Evolutionary conservation across 2,113 vertebrate genomes (phyloP).

Genomic region (Leucoraja erinaceus): DNA sequence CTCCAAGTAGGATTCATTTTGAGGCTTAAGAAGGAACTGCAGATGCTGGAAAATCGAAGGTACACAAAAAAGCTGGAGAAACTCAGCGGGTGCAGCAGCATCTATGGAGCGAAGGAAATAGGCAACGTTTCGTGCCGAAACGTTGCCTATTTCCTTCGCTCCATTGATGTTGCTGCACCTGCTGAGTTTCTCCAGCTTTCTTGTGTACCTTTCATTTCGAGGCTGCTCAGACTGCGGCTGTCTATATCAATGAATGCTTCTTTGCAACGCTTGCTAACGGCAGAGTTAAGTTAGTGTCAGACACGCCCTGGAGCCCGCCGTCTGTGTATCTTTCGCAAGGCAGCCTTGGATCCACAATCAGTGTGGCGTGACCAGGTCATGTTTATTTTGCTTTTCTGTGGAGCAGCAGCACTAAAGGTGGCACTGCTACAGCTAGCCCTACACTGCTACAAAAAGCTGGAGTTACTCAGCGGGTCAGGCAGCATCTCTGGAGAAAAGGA

Average conservation of each 20-base stretch:
- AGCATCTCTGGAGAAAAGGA: too few species aligned
- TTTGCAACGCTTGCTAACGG: neutral
- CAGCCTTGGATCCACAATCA: neutral
- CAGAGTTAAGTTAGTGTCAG: neutral
- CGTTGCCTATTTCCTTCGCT: too few species aligned
- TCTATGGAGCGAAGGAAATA: too few species aligned
- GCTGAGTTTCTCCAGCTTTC: too few species aligned
- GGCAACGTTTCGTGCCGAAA: too few species aligned
- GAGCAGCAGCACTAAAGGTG: neutral
- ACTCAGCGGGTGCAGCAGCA: too few species aligned
- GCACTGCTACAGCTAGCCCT: neutral
- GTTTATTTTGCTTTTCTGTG: neutral
- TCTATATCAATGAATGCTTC: neutral
- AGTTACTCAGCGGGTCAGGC: too few species aligned
- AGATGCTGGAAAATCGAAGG: too few species aligned
- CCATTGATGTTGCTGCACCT: too few species aligned
- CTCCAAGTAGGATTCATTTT: neutral
- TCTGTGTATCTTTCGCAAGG: neutral
- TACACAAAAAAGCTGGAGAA: too few species aligned
- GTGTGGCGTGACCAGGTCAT: neutral
- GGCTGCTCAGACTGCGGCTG: neutral
- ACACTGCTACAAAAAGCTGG: too few species aligned
- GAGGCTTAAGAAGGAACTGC: too few species aligned
- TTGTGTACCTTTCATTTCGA: neutral
- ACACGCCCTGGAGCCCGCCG: neutral